phyloP scores from a whole-genome alignment of 2,113 vertebrate genomes.

The Recurvirostra avosetta region DNA sequence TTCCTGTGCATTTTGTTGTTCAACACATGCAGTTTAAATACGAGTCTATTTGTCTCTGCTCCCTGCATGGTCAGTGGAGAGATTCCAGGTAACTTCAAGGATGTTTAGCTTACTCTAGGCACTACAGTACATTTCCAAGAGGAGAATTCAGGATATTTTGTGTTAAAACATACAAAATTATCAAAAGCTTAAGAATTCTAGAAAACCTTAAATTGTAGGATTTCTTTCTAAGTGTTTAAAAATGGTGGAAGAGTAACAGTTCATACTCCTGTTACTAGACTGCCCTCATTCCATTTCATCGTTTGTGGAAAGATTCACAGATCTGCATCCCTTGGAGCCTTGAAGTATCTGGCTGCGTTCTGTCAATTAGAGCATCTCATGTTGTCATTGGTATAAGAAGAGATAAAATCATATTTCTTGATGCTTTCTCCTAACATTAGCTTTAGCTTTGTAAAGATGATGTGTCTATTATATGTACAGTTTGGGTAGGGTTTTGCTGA shows the following conservation, averaged over 20 bases:
- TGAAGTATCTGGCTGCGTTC: background rate
- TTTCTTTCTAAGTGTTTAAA: background rate
- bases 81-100: background rate
- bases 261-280: background rate
- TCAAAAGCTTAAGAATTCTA: background rate
- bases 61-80: background rate
- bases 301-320: background rate
- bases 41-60: background rate
- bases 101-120: background rate
- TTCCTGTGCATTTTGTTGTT: background rate
- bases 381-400: background rate
- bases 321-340: background rate
- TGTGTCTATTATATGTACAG: background rate
- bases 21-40: background rate
- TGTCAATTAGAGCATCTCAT: background rate
- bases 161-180: background rate
- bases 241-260: background rate
- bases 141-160: background rate
- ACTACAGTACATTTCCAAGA: background rate
- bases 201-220: background rate
- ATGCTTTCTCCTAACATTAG: background rate
- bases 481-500: background rate
- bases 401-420: background rate
- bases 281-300: background rate
- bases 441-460: background rate